Percentiles rank a stretch among this genome's conserved stretches.
phyloP scores from a whole-genome alignment of 2,888 invertebrate species.

The Watsonalla binaria region DNA sequence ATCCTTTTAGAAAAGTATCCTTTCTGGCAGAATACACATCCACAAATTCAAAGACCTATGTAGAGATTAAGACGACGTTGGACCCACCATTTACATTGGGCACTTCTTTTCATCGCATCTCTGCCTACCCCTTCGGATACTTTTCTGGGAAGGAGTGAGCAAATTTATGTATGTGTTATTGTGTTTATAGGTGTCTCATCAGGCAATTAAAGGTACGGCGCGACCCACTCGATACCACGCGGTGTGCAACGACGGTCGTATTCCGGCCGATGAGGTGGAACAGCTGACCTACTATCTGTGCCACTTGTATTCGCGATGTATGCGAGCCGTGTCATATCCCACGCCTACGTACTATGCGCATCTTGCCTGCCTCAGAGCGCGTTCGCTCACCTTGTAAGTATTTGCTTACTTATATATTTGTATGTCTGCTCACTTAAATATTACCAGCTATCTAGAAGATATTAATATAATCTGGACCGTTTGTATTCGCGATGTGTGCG shows the following conservation, averaged over 20 bases:
- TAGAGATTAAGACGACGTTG: no score
- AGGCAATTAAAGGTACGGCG: slow-evolving; percentile 88
- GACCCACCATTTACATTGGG: no score
- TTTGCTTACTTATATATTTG: no score
- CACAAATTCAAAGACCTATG: no score
- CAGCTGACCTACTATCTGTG: slow-evolving; percentile 89
- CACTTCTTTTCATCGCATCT: no score
- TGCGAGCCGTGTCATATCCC: slow-evolving; percentile 90
- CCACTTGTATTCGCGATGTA: slow-evolving; percentile 91
- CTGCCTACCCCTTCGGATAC: no score
- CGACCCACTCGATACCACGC: slow-evolving; percentile 92
- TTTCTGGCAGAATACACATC: no score
- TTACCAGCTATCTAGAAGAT: no score
- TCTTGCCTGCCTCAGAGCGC: slow-evolving; percentile 87
- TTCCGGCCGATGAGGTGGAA: slow-evolving; percentile 87
- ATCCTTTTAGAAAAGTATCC: no score
- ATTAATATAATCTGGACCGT: slow-evolving; percentile 85
- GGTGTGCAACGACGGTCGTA: slow-evolving; percentile 86
- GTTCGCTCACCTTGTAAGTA: slow-evolving; percentile 72
- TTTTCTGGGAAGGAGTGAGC: not conserved
- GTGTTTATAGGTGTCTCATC: slow-evolving; percentile 75
- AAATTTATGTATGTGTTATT: not conserved
- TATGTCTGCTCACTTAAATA: no score
- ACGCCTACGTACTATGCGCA: slow-evolving; percentile 94
- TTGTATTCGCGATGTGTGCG: slow-evolving; percentile 90